These are phyloP conservation scores for Gallirallus australis DNA, from an alignment of 2,797 vertebrate species.

Conservation along the genomic window DNA sequence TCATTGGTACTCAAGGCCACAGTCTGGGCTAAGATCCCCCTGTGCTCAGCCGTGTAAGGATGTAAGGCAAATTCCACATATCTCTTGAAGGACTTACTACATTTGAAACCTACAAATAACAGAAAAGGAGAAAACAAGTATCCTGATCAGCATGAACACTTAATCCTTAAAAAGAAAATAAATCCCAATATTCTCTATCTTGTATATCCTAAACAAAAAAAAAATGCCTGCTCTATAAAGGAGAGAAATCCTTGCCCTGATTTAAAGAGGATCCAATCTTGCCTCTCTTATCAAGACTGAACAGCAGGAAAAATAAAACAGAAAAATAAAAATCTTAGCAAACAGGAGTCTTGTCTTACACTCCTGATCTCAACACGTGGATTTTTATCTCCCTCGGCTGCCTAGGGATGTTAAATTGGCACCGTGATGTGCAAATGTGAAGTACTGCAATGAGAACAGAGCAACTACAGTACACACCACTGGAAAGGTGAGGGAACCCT, in stretches of 20 bases:
- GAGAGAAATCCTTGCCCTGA: not conserved
- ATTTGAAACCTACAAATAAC: not conserved
- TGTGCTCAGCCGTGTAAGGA: not conserved
- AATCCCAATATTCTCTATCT: not conserved
- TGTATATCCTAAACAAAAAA: not conserved
- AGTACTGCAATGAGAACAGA: not conserved
- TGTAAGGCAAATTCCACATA: not conserved
- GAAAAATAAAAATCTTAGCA: not conserved
- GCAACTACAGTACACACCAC: not conserved
- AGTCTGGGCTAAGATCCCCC: not conserved
- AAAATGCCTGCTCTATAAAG: not conserved
- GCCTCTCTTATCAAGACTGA: not conserved
- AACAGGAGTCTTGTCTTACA: not conserved
- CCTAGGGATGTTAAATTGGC: not conserved
- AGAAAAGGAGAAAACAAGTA: not conserved
- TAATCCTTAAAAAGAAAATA: not conserved
- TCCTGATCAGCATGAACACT: not conserved
- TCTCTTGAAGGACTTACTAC: not conserved
- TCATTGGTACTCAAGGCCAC: not conserved
- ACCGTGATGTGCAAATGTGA: rapidly evolving
- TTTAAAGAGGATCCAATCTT: not conserved
- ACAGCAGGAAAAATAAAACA: not conserved
- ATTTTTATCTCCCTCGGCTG: not conserved
- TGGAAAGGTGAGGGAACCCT: not conserved
- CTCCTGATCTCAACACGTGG: not conserved